phyloP scores from a whole-genome alignment of 2,888 invertebrate genomes.

The Drosophila birchii region DNA sequence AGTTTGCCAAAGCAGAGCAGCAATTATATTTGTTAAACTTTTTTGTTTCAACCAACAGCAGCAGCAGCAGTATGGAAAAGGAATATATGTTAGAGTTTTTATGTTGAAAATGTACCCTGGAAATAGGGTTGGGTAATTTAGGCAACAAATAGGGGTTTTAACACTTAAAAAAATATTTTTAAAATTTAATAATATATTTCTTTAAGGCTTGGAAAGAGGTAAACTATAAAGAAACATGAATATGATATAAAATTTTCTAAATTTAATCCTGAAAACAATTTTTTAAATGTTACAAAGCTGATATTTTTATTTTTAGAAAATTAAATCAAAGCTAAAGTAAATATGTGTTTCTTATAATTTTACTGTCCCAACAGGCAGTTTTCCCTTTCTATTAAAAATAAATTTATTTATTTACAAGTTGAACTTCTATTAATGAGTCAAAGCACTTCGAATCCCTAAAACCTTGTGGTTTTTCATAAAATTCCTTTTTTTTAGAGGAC shows the following conservation, averaged over 20 bases:
- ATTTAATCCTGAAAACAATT: neutral
- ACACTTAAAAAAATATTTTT: no score
- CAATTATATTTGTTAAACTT: slow-evolving; percentile 76
- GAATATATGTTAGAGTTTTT: slow-evolving; percentile 7
- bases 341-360: no score
- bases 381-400: neutral
- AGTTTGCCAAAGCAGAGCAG: slow-evolving; percentile 59
- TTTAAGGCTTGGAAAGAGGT: neutral
- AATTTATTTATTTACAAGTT: neutral
- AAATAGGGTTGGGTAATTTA: neutral
- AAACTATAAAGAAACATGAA: neutral
- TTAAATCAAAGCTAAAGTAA: no score
- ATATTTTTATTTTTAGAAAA: neutral
- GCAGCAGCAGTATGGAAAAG: slow-evolving; percentile 10
- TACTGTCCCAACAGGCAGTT: neutral
- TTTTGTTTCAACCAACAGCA: slow-evolving; percentile 54
- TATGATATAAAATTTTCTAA: neutral
- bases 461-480: neutral
- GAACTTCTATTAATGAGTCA: neutral
- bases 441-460: neutral
- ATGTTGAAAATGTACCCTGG: slow-evolving; percentile 12
- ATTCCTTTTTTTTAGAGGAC: slow-evolving; percentile 10
- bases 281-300: neutral
- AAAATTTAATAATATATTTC: no score
- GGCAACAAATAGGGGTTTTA: no score